phyloP scores from a whole-genome alignment of 2,888 invertebrate genomes.

The Ligdia adustata region DNA sequence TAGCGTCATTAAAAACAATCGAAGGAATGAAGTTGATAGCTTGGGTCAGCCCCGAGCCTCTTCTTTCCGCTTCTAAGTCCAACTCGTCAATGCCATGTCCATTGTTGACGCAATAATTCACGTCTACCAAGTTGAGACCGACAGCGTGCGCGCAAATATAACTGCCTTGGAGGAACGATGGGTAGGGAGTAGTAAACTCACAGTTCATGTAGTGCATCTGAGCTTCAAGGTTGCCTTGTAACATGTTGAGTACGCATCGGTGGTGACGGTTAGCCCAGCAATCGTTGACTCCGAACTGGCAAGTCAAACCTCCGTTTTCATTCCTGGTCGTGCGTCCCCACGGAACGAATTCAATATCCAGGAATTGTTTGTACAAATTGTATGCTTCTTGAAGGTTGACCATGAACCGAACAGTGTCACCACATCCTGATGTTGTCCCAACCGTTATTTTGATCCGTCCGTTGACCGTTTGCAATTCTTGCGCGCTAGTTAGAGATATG shows the following conservation, averaged over 20 bases:
- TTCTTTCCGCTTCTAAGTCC: conserved; percentile 53
- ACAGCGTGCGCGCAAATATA: conserved; percentile 58
- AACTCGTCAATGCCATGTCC: conserved; percentile 52
- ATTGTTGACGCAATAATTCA: conserved; percentile 61
- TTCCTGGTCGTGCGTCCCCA: conserved; percentile 67
- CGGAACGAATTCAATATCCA: conserved; percentile 70
- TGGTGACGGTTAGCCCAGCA: conserved; percentile 75
- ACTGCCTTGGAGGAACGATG: conserved; percentile 48
- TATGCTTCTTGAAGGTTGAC: conserved; percentile 55
- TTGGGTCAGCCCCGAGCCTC: conserved; percentile 49
- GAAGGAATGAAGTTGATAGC: conserved; percentile 61
- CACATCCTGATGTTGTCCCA: conserved; percentile 65
- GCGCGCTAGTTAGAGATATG: conserved; percentile 31
- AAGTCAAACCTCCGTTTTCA: conserved; percentile 48
- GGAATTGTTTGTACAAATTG: conserved; percentile 52
- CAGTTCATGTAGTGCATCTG: conserved; percentile 68
- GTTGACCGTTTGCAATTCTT: conserved; percentile 49
- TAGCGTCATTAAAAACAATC: conserved; percentile 59
- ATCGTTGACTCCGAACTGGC: conserved; percentile 60
- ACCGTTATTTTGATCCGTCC: conserved; percentile 64
- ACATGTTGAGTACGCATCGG: conserved; percentile 61
- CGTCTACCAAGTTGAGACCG: conserved; percentile 55
- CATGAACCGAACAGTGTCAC: conserved; percentile 62
- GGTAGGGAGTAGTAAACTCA: conserved; percentile 58
- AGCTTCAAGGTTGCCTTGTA: conserved; percentile 56